Evolutionary conservation across 2,797 vertebrate species (phyloP), one percentile per base, ranked within the genome.

Genomic region (Neostethus bicornis): DNA sequence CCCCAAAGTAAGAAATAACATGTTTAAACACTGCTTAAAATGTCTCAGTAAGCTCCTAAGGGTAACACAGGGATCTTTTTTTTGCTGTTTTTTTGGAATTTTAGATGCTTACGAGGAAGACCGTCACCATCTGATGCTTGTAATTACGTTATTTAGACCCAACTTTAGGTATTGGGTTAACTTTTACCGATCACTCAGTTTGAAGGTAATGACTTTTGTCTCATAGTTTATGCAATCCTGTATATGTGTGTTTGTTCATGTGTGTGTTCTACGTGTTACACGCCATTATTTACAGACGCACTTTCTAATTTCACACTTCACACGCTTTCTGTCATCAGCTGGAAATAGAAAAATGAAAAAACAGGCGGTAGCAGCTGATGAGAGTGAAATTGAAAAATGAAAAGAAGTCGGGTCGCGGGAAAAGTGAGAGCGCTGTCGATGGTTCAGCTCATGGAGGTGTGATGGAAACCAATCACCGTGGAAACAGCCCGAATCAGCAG

Each of bases 281-380:
- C 46, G 63, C 66, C 76, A 85, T 85, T 89, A 87, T 89, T 88
- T 87, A 89, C 85, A 86, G 84, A 74, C 85, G 63, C 77, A 77
- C 74, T 85, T 89, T 89, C 85, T 89, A 89, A 89, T 89, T 89
- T 89, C 86, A 90, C 89, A 90, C 89, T 86, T 89, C 89, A 86
- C 77, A 81, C 83, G 13, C 77, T 87, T 84, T 68, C 85, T 86
- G 87, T 86, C 80, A 81, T 87, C 70, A 48, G 64, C 75, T 69
- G 79, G 74, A 85, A 89, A 87, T 75, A 83, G 82, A 85, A 82
- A 85, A 86, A 85, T 62, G 74, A 81, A 77, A 85, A 79, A 83
- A 75, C 68, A 80, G 77, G 79, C 80, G 41, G 73, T 71, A 45
- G 74, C 53, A 60, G 79, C 79, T 85, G 86, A 90, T 89, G 84